Evolutionary conservation across 2,888 invertebrate genomes (phyloP), one percentile per base, ranked within the genome.

Genomic region (Eupithecia pulchellata): DNA sequence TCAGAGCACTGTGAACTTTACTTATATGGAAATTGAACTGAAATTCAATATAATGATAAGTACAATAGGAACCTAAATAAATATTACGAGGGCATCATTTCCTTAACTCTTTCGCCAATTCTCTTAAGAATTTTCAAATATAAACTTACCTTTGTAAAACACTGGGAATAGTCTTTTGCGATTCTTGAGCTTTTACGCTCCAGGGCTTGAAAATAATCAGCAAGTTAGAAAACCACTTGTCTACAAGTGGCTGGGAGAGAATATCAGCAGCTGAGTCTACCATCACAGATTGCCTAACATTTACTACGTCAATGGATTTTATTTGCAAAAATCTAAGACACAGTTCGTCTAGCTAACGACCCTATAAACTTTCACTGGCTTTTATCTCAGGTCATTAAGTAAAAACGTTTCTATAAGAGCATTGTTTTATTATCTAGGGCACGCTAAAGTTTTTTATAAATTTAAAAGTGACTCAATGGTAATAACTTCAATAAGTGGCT

Each of bases 221-320:
- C 36, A 64, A 66, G 42, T 62, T 65, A 75, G 63, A 70, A 47
- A 70, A 72, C 71, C 71, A 73, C 69, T 71, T 69, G 61, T 64
- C 66, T 63, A 52, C 69, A 63, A 73, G 70, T 73, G 63, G 66
- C 73, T 57, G 2, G 52, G 25, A 25, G 68, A 66, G 68, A 73
- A 68, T 72, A 71, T 69, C 71, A 70, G 71, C 71, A 75, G 60
- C 74, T 74, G 74, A 9, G 68, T 68, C 68, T 69, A 72, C 71
- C 61, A 60, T 57, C 63, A 52, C 39, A 47, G 68, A 64, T 65
- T 36, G 36, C 58, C 20, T 58, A 58, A 27, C n/a, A 58, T 42
- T 63, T 65, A n/a, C 14, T 60, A 32, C 13, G 73, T 72, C 64
- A 67, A 30, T 2, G 2, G 27, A 57, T 68, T 72, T 66, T 57